Evolutionary conservation across 2,113 vertebrate species (phyloP).

Genomic region (Actenoides hombroni): DNA sequence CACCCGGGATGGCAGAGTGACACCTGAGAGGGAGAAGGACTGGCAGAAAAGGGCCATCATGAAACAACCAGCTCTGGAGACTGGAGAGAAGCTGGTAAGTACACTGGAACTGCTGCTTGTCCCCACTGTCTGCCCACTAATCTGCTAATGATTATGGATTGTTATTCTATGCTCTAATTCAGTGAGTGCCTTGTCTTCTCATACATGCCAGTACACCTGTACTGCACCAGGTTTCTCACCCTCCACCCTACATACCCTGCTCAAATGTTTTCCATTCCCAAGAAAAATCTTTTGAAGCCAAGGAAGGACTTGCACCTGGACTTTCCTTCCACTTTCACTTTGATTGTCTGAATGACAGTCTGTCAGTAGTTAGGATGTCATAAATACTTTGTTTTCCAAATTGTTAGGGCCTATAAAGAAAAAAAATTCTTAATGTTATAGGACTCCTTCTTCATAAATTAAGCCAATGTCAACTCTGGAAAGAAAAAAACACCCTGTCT

Average conservation of each 20-base stretch:
- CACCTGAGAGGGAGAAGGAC: neutral
- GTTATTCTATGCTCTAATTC: neutral
- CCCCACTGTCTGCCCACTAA: neutral
- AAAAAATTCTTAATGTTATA: neutral
- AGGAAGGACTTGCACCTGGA: neutral
- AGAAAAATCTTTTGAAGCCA: neutral
- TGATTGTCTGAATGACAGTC: neutral
- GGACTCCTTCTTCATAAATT: neutral
- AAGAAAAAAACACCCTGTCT: neutral
- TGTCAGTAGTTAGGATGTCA: neutral
- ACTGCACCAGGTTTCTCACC: neutral
- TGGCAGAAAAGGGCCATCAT: neutral
- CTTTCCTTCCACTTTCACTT: neutral
- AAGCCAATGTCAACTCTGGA: neutral
- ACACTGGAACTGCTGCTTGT: neutral
- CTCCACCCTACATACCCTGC: neutral
- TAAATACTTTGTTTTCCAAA: neutral
- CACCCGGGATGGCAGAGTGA: accelerated
- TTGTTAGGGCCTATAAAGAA: neutral
- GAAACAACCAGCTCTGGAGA: neutral
- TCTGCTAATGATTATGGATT: neutral
- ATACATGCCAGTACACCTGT: accelerated
- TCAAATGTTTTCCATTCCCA: neutral
- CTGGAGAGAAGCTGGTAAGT: neutral
- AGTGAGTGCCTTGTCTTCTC: neutral